Conservation (phyloP, 1,140 invertebrate species). For the Lepidotrigona ventralis region DNA sequence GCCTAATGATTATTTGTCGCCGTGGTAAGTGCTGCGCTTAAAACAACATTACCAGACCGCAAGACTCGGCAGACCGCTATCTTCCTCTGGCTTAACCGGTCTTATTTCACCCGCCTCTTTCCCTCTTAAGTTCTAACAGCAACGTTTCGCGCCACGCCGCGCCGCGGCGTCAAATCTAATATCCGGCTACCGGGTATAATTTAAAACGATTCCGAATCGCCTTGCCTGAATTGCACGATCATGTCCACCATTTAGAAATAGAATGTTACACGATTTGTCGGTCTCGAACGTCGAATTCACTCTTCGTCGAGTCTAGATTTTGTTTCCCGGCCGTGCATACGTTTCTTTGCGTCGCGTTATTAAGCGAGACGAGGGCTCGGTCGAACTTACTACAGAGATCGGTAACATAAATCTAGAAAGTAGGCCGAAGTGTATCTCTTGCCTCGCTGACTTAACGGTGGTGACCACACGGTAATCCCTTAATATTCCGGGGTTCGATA, state of each 20-base stretch:
- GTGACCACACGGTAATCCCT: conserved; percentile 63
- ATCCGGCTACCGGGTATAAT: conserved; percentile 3
- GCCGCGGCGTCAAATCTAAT: conserved; percentile 6
- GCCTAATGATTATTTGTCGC: conserved; percentile 72
- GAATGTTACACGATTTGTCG: not conserved
- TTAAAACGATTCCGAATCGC: conserved; percentile 42
- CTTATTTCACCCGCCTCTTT: conserved; percentile 31
- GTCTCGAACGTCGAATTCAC: not conserved
- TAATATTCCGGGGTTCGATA: conserved; percentile 68
- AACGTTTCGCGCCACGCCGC: not conserved
- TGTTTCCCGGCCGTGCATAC: not conserved
- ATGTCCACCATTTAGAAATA: not conserved
- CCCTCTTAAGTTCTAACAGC: conserved; percentile 22
- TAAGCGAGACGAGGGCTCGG: not conserved
- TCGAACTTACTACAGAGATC: conserved; percentile 12
- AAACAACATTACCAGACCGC: conserved; percentile 69
- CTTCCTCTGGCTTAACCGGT: conserved; percentile 51
- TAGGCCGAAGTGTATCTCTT: conserved; percentile 46
- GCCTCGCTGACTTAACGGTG: conserved; percentile 50
- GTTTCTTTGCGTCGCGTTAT: not conserved
- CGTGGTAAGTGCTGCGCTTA: conserved; percentile 69
- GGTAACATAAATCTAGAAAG: conserved; percentile 49
- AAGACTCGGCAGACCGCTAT: conserved; percentile 55
- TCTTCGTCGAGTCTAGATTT: too few relatives aligned
- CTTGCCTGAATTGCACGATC: conserved; percentile 15